These are phyloP conservation scores for Nephrotoma guestfalica DNA, from an alignment of 2,888 invertebrate species.

Conservation along the genomic window DNA sequence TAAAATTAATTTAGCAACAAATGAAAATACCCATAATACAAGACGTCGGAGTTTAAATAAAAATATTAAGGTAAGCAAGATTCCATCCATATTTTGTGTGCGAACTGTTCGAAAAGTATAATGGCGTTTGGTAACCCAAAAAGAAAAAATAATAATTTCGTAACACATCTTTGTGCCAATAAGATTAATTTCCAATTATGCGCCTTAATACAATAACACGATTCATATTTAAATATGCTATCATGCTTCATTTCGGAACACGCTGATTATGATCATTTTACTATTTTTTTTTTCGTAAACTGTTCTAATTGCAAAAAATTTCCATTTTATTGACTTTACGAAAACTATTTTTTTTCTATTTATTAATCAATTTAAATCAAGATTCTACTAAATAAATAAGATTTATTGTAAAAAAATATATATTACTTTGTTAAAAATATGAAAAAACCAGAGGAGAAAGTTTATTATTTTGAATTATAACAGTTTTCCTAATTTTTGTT, in stretches of 20 bases:
- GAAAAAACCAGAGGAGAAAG: neutral
- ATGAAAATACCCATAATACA: neutral
- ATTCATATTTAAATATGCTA: neutral
- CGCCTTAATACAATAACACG: neutral
- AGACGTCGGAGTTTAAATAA: neutral
- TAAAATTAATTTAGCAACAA: neutral
- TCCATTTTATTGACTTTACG: neutral
- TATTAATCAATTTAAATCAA: neutral
- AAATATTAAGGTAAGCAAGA: neutral
- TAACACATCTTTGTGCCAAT: neutral
- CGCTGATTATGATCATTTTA: neutral
- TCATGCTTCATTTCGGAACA: neutral
- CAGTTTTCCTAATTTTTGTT: neutral
- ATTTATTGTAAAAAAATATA: neutral
- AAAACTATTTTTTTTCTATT: neutral
- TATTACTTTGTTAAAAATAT: neutral
- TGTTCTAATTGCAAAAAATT: neutral
- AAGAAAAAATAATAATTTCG: neutral
- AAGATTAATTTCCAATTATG: neutral
- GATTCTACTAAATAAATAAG: neutral
- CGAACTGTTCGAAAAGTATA: neutral
- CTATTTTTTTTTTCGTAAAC: neutral
- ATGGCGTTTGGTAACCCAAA: neutral
- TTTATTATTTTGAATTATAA: neutral
- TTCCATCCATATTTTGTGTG: neutral